These are phyloP conservation scores for Melanerpes aurifrons DNA, from an alignment of 2,113 vertebrate species.

Conservation along the genomic window DNA sequence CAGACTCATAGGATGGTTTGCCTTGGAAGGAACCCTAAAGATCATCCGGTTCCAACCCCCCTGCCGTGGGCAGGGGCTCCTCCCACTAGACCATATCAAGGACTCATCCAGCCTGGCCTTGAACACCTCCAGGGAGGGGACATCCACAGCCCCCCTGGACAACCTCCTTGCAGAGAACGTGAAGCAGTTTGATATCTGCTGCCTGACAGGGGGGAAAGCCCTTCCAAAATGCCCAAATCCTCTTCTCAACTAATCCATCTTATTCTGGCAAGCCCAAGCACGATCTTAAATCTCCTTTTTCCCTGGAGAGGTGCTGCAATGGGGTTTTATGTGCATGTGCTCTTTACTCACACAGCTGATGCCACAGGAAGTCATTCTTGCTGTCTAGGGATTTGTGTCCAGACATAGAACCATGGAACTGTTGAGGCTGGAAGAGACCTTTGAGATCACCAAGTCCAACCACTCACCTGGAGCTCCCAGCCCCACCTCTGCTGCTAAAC, in stretches of 20 bases:
- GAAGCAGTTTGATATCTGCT: not conserved
- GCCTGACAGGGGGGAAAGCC: not conserved
- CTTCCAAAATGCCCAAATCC: not conserved
- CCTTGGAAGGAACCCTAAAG: no score
- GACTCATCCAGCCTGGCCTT: no score
- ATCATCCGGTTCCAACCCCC: no score
- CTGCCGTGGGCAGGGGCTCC: no score
- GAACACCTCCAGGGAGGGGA: no score
- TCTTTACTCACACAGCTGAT: not conserved
- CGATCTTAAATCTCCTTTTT: not conserved
- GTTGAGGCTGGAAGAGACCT: no score
- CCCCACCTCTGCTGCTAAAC: no score
- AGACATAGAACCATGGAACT: not conserved
- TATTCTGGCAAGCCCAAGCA: not conserved
- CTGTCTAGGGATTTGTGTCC: not conserved
- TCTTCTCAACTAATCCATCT: not conserved
- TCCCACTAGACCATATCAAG: no score
- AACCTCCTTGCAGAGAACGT: not conserved
- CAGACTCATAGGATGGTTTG: no score
- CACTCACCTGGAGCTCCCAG: no score
- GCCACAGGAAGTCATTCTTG: not conserved
- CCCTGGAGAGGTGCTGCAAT: not conserved
- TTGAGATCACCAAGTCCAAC: no score
- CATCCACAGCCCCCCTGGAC: no score
- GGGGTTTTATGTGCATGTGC: not conserved